Percentiles rank a stretch among this genome's conserved stretches.
These are phyloP conservation scores for Cygnus olor DNA, from an alignment of 2,797 vertebrate species.

Conservation along the genomic window DNA sequence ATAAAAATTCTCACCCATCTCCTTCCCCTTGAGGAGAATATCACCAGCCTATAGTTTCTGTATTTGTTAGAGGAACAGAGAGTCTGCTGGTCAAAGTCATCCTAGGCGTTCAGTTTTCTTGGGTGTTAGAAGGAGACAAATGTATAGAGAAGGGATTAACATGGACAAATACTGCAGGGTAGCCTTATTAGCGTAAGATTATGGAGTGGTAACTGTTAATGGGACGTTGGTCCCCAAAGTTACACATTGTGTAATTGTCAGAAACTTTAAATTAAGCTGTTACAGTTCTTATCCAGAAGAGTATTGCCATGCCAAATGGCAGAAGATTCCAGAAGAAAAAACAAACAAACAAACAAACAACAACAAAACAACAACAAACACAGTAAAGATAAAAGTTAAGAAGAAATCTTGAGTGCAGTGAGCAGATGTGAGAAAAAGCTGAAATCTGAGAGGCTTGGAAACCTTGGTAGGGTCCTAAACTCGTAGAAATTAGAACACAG, in stretches of 20 bases:
- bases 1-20: neutral
- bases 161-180: neutral
- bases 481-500: neutral
- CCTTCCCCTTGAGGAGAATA: neutral
- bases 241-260: neutral
- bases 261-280: neutral
- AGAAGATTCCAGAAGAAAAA: neutral
- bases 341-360: too few relatives aligned
- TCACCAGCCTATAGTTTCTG: neutral
- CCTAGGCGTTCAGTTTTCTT: neutral
- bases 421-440: neutral
- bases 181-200: neutral
- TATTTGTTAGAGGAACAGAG: neutral
- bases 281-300: neutral
- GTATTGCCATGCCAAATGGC: neutral
- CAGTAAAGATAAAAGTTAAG: neutral
- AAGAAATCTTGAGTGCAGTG: neutral
- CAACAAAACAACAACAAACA: too few relatives aligned
- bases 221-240: neutral
- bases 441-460: neutral
- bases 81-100: neutral
- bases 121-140: neutral
- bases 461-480: neutral
- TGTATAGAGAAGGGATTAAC: neutral
- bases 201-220: neutral